phyloP scores from a whole-genome alignment of 2,113 vertebrate genomes.

The Ramphastos sulfuratus region DNA sequence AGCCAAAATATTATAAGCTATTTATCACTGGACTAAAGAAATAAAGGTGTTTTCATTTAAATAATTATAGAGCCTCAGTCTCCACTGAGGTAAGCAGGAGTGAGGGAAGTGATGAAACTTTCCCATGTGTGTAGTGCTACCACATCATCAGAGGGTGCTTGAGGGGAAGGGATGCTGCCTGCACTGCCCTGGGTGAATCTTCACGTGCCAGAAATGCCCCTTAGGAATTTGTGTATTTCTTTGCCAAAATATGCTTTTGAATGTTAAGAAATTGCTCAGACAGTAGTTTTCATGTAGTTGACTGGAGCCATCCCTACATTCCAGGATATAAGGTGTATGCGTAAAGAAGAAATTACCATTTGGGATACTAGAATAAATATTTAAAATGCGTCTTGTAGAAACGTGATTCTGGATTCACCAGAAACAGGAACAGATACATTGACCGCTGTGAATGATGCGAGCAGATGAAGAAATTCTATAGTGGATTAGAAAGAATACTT shows the following conservation, averaged over 20 bases:
- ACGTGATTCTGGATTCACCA: neutral
- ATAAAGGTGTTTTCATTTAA: neutral
- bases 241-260: neutral
- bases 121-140: neutral
- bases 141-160: neutral
- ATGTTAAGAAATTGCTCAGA: neutral
- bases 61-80: neutral
- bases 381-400: neutral
- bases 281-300: neutral
- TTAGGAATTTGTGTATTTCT: neutral
- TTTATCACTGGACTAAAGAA: neutral
- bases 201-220: neutral
- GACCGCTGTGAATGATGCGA: neutral
- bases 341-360: neutral
- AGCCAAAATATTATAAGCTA: neutral
- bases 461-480: neutral
- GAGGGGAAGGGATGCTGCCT: neutral
- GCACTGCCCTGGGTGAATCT: neutral
- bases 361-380: neutral
- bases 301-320: neutral
- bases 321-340: neutral
- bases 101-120: neutral
- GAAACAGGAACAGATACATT: neutral
- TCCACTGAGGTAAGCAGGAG: neutral
- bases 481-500: neutral